Conservation (phyloP, 2,113 vertebrate genomes). For the Entomyzon cyanotis region DNA sequence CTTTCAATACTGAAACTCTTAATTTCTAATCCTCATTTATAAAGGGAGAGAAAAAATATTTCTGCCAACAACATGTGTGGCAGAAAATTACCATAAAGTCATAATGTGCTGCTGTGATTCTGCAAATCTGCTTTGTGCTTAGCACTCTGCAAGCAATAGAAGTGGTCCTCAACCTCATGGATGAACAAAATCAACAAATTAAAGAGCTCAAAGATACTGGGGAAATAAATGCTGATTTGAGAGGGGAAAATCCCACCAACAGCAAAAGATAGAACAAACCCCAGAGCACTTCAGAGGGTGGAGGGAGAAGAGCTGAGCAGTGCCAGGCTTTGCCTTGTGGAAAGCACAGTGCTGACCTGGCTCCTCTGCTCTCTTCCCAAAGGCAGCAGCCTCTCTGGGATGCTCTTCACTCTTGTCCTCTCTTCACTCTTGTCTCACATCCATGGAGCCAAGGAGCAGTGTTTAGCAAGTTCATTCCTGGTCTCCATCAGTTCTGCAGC, state of each 20-base stretch:
- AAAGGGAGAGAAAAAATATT: not conserved
- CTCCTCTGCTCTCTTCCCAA: not conserved
- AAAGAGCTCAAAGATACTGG: not conserved
- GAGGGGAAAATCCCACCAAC: not conserved
- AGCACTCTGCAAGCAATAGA: not conserved
- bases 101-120: not conserved
- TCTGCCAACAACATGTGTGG: not conserved
- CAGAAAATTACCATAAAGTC: not conserved
- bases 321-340: not conserved
- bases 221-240: not conserved
- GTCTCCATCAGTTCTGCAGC: not conserved
- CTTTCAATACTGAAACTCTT: not conserved
- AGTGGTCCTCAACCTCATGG: not conserved
- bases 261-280: not conserved
- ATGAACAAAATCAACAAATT: not conserved
- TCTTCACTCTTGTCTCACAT: fast-evolving
- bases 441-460: not conserved
- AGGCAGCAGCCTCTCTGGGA: not conserved
- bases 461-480: not conserved
- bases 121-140: not conserved
- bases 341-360: not conserved
- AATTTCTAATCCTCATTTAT: not conserved
- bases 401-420: not conserved
- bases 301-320: not conserved
- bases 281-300: not conserved